These are phyloP conservation scores for Tinea semifulvella DNA, from an alignment of 2,888 invertebrate genomes.

Conservation along the genomic window DNA sequence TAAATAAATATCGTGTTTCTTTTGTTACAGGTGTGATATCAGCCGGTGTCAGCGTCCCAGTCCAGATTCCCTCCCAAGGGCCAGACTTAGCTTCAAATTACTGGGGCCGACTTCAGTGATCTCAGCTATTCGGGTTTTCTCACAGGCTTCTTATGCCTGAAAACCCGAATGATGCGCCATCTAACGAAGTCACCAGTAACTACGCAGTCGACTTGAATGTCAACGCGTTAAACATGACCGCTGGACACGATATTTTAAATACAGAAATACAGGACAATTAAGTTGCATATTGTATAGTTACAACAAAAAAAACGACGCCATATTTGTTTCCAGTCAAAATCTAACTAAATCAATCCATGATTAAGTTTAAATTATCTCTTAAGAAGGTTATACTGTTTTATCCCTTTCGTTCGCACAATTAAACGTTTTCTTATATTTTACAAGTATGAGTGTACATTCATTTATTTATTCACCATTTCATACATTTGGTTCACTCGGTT, in stretches of 20 bases:
- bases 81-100: constrained; percentile 83
- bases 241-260: constrained; percentile 32
- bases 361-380: too few species aligned
- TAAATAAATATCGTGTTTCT: constrained; percentile 16
- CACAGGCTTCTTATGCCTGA: constrained; percentile 74
- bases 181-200: constrained; percentile 56
- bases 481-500: too few species aligned
- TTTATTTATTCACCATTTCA: too few species aligned
- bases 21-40: constrained; percentile 83
- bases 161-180: constrained; percentile 66
- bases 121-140: constrained; percentile 88
- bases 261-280: constrained; percentile 37
- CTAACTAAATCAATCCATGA: too few species aligned
- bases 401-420: too few species aligned
- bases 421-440: too few species aligned
- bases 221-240: constrained; percentile 58
- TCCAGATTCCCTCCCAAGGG: constrained; percentile 89
- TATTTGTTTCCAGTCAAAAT: too few species aligned
- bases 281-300: too few species aligned
- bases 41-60: constrained; percentile 90
- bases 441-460: too few species aligned
- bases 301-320: too few species aligned
- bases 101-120: constrained; percentile 94
- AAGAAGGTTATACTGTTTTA: too few species aligned
- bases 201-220: constrained; percentile 51